Conservation (phyloP, 1,140 invertebrate genomes). For the Drosophila cardini region DNA sequence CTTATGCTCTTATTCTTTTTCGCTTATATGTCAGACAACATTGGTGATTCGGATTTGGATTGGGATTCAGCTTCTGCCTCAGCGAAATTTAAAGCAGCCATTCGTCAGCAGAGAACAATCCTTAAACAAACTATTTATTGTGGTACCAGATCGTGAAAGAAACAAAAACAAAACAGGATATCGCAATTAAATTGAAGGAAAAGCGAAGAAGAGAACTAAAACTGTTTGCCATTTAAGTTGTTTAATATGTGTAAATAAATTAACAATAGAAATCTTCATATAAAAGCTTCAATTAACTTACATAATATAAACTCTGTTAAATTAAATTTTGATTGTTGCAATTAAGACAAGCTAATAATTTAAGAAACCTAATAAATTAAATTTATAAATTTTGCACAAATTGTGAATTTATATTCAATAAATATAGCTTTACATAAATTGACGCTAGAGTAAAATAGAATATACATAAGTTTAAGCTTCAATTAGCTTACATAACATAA, state of each 20-base stretch:
- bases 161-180: conserved; percentile 1
- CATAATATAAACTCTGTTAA: too few species aligned
- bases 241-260: conserved; percentile 61
- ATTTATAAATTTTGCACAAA: too few species aligned
- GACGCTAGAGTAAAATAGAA: too few species aligned
- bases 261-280: conserved; percentile 19
- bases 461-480: too few species aligned
- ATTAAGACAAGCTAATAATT: too few species aligned
- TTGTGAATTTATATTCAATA: too few species aligned
- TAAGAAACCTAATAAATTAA: too few species aligned
- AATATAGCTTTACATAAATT: too few species aligned
- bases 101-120: conserved; percentile 63
- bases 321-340: neutral
- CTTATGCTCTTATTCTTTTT: neutral
- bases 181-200: too few species aligned
- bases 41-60: neutral
- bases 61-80: conserved; percentile 7
- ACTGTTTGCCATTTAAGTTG: conserved; percentile 67
- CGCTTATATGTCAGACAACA: neutral
- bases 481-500: too few species aligned
- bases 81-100: conserved; percentile 25
- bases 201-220: conserved; percentile 27
- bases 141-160: conserved; percentile 7
- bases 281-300: too few species aligned
- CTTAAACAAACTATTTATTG: conserved; percentile 81